phyloP scores from a whole-genome alignment of 2,113 vertebrate species.

The Megaceryle torquata region DNA sequence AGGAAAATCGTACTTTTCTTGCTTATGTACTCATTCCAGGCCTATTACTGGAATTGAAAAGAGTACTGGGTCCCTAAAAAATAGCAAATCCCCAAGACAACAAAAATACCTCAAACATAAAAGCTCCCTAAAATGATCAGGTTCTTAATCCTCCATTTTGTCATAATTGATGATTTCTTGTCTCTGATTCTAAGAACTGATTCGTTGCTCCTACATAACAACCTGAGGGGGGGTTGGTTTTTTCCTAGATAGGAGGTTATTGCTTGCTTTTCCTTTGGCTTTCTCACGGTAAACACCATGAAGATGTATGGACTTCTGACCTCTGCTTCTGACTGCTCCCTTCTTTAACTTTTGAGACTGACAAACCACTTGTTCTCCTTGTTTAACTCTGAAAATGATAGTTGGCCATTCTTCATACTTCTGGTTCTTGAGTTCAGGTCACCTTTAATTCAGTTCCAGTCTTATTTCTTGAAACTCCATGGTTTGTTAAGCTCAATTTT shows the following conservation, averaged over 20 bases:
- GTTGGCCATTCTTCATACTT: neutral
- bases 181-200: neutral
- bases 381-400: neutral
- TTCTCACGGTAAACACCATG: neutral
- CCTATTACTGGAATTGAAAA: neutral
- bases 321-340: neutral
- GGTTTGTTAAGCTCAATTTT: neutral
- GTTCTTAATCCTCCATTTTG: neutral
- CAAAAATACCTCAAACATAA: neutral
- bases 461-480: neutral
- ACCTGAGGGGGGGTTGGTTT: neutral
- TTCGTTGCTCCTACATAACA: fast-evolving
- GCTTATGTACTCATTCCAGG: neutral
- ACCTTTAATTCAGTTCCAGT: neutral
- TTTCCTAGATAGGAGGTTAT: neutral
- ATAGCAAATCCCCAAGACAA: neutral
- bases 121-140: neutral
- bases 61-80: neutral
- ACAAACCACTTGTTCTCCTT: neutral
- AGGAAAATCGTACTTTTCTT: neutral
- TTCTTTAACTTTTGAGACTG: neutral
- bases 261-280: neutral
- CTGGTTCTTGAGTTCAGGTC: neutral
- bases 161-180: neutral
- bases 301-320: neutral